Evolutionary conservation across 2,113 vertebrate species (phyloP), one percentile per base, ranked within the genome.

Genomic region (Amphilophus citrinellus): DNA sequence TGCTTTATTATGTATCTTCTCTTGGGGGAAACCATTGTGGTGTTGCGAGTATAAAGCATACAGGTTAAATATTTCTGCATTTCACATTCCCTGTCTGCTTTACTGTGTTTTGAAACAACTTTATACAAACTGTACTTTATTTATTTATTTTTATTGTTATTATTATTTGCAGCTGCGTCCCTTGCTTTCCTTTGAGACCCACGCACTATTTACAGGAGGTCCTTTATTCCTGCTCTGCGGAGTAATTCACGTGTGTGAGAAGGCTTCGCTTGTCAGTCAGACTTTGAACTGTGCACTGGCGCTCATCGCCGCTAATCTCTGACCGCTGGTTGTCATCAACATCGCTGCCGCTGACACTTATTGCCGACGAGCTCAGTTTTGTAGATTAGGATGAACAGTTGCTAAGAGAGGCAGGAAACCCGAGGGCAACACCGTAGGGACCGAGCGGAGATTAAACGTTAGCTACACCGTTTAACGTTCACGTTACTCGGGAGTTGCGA

Each of bases 221-320:
- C 27, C 79, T 73, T 76, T 30, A 73, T 53, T 91, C 77, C 84
- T 88, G 83, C 61, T 61, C 90, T 90, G 97, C 97, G 97, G 95
- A 98, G 94, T 96, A 92, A 97, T 97, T 91, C 90, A 57, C 76
- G 92, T 87, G 89, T 94, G 97, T 97, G 96, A 95, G 95, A 83
- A 96, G 97, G 97, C 97, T 88, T 84, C 79, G 94, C 96, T 93
- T 97, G 97, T 98, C 97, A 97, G 95, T 97, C 97, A 98, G 96
- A 96, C 95, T 97, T 95, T 93, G 96, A 95, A 95, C 96, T 87
- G 95, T 89, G 94, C 94, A 94, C 96, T 96, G 96, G 96, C 94
- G 96, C 97, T 93, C 93, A 91, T 85, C 92, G 68, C 86, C 14
- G 82, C 83, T 93, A 83, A 92, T 92, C 90, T 84, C 79, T 59